A percentile compares a stretch with the other conserved stretches of the same genome.
phyloP scores from a whole-genome alignment of 2,113 vertebrate genomes.

The Salvelinus sp. region DNA sequence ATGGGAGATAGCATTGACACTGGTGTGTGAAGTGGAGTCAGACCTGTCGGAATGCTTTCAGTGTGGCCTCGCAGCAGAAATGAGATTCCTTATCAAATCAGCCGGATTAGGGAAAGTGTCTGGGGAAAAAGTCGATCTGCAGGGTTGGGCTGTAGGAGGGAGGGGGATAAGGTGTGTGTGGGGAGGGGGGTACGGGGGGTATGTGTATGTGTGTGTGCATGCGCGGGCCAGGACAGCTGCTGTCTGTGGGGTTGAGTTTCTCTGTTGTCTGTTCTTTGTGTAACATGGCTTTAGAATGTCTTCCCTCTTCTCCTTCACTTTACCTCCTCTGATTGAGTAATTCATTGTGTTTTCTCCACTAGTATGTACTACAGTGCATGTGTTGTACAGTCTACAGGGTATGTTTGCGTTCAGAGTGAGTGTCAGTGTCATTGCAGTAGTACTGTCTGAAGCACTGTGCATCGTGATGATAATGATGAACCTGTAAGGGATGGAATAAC shows the following conservation, averaged over 20 bases:
- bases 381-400: background rate
- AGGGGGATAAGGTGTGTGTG: constrained; percentile 1
- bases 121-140: constrained; percentile 53
- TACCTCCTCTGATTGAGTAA: background rate
- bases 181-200: too few relatives aligned
- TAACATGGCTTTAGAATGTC: background rate
- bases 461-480: too few relatives aligned
- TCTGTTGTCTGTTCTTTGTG: background rate
- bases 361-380: background rate
- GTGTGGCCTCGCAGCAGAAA: constrained; percentile 43
- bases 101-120: constrained; percentile 63
- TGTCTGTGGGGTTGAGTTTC: background rate
- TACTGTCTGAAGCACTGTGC: too few relatives aligned
- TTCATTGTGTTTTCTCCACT: background rate
- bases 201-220: background rate
- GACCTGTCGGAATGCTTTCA: constrained; percentile 62
- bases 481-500: background rate
- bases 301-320: background rate
- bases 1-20: constrained; percentile 71
- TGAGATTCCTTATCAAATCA: constrained; percentile 75
- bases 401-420: background rate
- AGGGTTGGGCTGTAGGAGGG: background rate
- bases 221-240: background rate
- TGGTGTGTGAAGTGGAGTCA: constrained; percentile 59
- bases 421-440: background rate